Evolutionary conservation across 2,888 invertebrate genomes (phyloP).

Genomic region (Callyntrura sp.): DNA sequence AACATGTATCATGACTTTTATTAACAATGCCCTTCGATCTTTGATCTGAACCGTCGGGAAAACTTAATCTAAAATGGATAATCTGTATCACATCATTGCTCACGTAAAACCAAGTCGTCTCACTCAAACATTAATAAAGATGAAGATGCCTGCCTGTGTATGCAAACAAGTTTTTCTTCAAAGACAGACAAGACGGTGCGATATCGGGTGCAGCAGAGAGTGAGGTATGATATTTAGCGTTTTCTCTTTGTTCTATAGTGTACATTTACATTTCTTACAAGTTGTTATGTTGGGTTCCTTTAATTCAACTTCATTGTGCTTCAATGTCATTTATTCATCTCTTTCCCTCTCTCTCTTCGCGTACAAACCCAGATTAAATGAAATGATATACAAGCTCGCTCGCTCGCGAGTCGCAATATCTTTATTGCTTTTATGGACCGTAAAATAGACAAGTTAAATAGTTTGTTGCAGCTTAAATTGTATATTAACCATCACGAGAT

Average conservation of each 20-base stretch:
- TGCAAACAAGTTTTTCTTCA: conserved; percentile 39
- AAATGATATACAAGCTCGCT: conserved; percentile 51
- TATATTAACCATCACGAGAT: conserved; percentile 37
- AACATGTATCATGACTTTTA: conserved; percentile 60
- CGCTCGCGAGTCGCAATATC: conserved; percentile 8
- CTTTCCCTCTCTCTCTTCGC: background rate
- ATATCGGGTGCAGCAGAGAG: background rate
- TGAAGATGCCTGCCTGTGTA: conserved; percentile 22
- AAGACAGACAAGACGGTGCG: conserved; percentile 25
- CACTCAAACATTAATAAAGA: conserved; percentile 19
- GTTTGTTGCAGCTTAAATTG: conserved; percentile 55
- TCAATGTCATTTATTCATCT: conserved; percentile 49
- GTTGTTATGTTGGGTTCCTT: conserved; percentile 41
- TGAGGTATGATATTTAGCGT: conserved; percentile 11
- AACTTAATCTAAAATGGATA: conserved; percentile 32
- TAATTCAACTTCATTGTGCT: conserved; percentile 31
- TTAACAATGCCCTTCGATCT: conserved; percentile 75
- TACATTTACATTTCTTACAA: background rate
- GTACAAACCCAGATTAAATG: conserved; percentile 34
- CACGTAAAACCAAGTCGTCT: conserved; percentile 1
- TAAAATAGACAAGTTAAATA: conserved; percentile 65
- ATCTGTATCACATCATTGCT: conserved; percentile 55
- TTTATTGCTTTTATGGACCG: conserved; percentile 56
- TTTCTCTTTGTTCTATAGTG: conserved; percentile 39
- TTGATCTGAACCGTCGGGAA: conserved; percentile 60